phyloP scores from a whole-genome alignment of 2,888 invertebrate species.

The Elysia crispata region DNA sequence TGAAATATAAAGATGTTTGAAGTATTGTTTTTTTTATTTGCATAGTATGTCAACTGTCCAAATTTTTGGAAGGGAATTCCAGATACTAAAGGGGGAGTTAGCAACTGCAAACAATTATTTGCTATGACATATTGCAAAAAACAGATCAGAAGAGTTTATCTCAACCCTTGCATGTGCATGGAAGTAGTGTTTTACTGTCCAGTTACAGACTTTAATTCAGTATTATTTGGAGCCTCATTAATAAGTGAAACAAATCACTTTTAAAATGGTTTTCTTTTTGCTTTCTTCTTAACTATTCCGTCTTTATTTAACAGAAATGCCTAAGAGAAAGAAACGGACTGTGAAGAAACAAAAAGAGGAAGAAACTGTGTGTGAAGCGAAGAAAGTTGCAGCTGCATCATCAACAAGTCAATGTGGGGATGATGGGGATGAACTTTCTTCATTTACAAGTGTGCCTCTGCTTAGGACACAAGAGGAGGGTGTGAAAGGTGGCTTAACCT shows the following conservation, averaged over 20 bases:
- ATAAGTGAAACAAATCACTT: neutral
- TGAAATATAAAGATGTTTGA: no score
- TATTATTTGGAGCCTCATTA: no score
- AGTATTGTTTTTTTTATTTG: no score
- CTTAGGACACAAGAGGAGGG: neutral
- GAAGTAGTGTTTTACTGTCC: no score
- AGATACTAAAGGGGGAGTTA: no score
- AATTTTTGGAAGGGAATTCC: no score
- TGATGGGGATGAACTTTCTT: slow-evolving; percentile 36
- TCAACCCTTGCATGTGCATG: no score
- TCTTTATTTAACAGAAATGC: slow-evolving; percentile 25
- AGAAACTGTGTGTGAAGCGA: slow-evolving; percentile 30
- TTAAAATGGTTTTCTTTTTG: neutral
- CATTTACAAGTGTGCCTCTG: slow-evolving; percentile 29
- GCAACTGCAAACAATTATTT: no score
- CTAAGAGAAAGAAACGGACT: slow-evolving; percentile 44
- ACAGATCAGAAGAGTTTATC: no score
- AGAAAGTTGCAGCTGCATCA: slow-evolving; percentile 44
- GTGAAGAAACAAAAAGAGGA: slow-evolving; percentile 44
- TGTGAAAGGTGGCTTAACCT: neutral
- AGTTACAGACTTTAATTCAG: no score
- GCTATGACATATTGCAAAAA: no score
- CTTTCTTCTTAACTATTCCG: neutral
- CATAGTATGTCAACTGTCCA: no score
- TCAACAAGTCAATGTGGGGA: slow-evolving; percentile 43